Base-by-base conservation (phyloP, 2,113 vertebrate genomes). In the Platysteira castanea region DNA sequence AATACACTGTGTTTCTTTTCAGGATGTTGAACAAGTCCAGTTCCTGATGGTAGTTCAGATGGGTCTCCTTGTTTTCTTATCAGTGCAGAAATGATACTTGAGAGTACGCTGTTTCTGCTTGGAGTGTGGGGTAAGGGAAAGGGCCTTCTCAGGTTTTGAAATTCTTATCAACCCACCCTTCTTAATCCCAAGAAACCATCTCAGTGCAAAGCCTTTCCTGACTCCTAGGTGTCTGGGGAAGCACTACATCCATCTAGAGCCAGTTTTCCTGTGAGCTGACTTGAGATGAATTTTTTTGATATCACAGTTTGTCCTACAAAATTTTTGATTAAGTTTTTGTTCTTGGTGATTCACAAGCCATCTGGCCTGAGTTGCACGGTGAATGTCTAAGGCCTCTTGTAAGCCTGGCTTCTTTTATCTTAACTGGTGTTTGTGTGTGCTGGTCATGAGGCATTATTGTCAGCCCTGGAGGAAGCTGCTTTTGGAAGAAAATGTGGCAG, bases 21-120 rank as follows among this genome's bases (percentile, higher is more conserved):
- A 89, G 91, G 18, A 15, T 90, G 73, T 89, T 84, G 80, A 78
- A 86, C 68, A 78, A 93, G 82, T 90, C 64, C 53, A 23, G 75
- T 95, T 94, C 24, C 52, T 44, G 53, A 42, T 92, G 90, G 50
- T 91, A 84, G 14, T 96, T 97, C 93, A 91, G 76, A 83, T 60
- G n/a, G 23, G 39, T 88, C 69, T 77, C 75, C 86, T 77, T 90
- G 74, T 90, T 89, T 90, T 95, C n/a, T 84, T 90, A 82, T 12
- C 92, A 79, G 12, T 95, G 77, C 91, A 92, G 68, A 96, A 94
- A 73, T 14, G 20, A 31, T 88, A 54, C 31, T 46, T 73, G 77
- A 84, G 83, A 60, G 52, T 87, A 14, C 11, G 26, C 52, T 80
- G 24, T 78, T 88, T 59, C 75, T 92, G n/a, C 52, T 74, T 79